Evolutionary conservation across 2,888 invertebrate genomes (phyloP), one percentile per base, ranked within the genome.

Genomic region (Cistogaster globosa): DNA sequence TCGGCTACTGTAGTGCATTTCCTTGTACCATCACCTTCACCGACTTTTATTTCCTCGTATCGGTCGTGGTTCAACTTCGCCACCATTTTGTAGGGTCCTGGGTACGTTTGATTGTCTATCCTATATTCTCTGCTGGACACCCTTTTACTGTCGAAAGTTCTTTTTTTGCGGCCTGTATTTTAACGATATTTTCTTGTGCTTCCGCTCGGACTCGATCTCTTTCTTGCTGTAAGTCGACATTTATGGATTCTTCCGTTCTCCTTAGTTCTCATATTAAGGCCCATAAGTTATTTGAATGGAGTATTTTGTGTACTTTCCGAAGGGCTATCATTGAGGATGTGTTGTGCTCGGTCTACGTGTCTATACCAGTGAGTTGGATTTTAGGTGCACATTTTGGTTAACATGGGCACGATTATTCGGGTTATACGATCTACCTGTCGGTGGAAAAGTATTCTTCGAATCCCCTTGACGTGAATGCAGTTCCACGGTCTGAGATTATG

Each of bases 391-490:
- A 63, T 63, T 63, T 63, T 63, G 22, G 22, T 42, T 62, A 62
- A 42, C 42, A 62, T 42, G 42, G 62, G 48, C 62, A 38, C 38
- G 38, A 38, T 38, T 38, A 38, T 38, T 11, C 38, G 38, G 38
- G 2, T 38, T 38, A 38, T 38, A 38, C 38, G 38, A 2, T 38
- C 7, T 38, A 38, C 38, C 38, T 38, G 38, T 38, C 38, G 2
- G 38, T 9, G 38, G 71, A 71, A 81, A 90, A 92, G 74, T 89
- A 90, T 86, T 57, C 55, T 69, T 69, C 82, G 75, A 93, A 93
- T 5, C 69, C 62, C 51, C 75, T 63, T 0, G 81, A 63, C 0
- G 75, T 84, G 57, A 84, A 80, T 22, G 80, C 76, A 48, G 74
- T 82, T 55, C 65, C 67, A 45, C 20, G 32, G 16, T 68, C 68